A percentile compares a stretch with the other conserved stretches of the same genome.
Evolutionary conservation across 2,797 vertebrate genomes (phyloP).

Genomic region (Austrolebias charrua): DNA sequence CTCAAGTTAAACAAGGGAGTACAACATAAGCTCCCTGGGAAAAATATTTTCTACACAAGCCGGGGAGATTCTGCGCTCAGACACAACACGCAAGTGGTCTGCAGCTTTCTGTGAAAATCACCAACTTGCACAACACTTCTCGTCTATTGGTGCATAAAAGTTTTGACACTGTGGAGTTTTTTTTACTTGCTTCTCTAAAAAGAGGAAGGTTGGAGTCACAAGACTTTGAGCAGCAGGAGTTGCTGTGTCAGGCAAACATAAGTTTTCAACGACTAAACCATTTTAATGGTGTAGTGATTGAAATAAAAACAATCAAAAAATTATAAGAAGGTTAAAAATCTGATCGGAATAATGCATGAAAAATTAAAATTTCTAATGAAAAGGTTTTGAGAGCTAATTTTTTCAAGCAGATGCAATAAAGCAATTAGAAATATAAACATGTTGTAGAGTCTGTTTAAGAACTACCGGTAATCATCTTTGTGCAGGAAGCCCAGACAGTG

Average conservation of each 20-base stretch:
- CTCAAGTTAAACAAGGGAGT: slow-evolving; percentile 5
- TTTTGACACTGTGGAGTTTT: slow-evolving; percentile 9
- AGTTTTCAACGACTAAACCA: slow-evolving; percentile 10
- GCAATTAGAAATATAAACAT: too few relatives aligned
- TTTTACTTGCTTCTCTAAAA: not conserved
- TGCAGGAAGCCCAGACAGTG: slow-evolving; percentile 29
- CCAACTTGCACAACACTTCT: slow-evolving; percentile 2
- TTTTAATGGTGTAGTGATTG: not conserved
- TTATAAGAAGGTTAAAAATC: not conserved
- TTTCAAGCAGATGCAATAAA: not conserved
- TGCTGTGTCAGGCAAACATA: slow-evolving; percentile 12
- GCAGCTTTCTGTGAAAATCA: slow-evolving; percentile 7
- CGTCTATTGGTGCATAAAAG: not conserved
- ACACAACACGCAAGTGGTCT: not conserved
- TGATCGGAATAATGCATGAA: not conserved
- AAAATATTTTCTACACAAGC: not conserved
- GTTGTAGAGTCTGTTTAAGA: too few relatives aligned
- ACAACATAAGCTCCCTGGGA: slow-evolving; percentile 15
- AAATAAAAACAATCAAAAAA: too few relatives aligned
- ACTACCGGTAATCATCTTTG: too few relatives aligned
- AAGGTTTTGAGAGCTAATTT: too few relatives aligned
- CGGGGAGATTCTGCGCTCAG: slow-evolving; percentile 7
- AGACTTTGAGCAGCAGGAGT: slow-evolving; percentile 14
- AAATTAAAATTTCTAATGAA: too few relatives aligned
- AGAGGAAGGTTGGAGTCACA: slow-evolving; percentile 30